Conservation (phyloP, 64 coral and sea anemone species). For the Trachythela sp. region DNA sequence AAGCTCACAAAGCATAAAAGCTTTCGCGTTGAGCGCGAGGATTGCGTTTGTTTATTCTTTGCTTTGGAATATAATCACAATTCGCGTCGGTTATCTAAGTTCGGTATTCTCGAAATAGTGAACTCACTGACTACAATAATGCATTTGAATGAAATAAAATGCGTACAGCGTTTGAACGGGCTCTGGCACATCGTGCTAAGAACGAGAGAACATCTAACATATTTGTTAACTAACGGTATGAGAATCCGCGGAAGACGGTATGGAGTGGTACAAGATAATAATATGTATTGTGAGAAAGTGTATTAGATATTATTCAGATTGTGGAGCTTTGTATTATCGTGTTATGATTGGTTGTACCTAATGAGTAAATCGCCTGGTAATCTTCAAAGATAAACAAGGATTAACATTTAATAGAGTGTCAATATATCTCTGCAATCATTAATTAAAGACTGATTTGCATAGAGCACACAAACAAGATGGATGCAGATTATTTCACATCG, state of each 20-base stretch:
- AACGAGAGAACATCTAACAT: slow-evolving; percentile 39
- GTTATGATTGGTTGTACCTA: neutral
- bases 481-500: too few species aligned
- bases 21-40: slow-evolving; percentile 25
- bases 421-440: too few species aligned
- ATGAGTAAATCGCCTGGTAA: too few species aligned
- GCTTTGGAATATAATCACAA: slow-evolving; percentile 63
- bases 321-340: neutral
- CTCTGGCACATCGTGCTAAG: slow-evolving; percentile 84
- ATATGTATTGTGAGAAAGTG: slow-evolving; percentile 55
- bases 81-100: slow-evolving; percentile 62
- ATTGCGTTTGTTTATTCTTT: slow-evolving; percentile 76
- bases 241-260: slow-evolving; percentile 64
- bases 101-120: slow-evolving; percentile 78
- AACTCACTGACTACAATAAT: slow-evolving; percentile 51
- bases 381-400: too few species aligned
- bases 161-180: slow-evolving; percentile 58
- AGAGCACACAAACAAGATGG: too few species aligned
- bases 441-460: too few species aligned
- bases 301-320: neutral
- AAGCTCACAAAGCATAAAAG: too few species aligned
- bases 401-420: too few species aligned
- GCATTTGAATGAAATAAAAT: slow-evolving; percentile 65
- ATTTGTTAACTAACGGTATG: slow-evolving; percentile 48
- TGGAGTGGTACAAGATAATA: slow-evolving; percentile 64